Percentiles rank a stretch among this genome's conserved stretches.
Conservation (phyloP, 1,140 invertebrate genomes). For the Eubasilissa regina region DNA sequence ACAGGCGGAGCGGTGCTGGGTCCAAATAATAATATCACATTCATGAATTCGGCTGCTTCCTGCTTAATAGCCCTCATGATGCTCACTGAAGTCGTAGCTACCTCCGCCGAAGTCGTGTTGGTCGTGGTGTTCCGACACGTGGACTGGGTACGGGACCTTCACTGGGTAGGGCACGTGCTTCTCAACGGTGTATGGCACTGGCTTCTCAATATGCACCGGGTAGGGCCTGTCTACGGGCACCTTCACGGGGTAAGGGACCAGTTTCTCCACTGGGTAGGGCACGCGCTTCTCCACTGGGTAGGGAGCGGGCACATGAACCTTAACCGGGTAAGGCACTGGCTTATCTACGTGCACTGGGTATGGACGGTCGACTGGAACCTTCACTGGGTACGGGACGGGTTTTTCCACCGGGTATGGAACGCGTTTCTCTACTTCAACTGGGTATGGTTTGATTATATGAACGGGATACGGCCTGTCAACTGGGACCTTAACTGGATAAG, state of each 20-base stretch:
- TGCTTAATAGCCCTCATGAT: slow-evolving; percentile 57
- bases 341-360: slow-evolving; percentile 75
- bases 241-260: slow-evolving; percentile 75
- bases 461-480: slow-evolving; percentile 84
- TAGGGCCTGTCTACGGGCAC: slow-evolving; percentile 75
- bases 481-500: slow-evolving; percentile 78
- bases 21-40: slow-evolving; percentile 57
- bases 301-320: slow-evolving; percentile 71
- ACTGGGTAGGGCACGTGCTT: slow-evolving; percentile 76
- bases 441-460: slow-evolving; percentile 78
- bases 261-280: slow-evolving; percentile 75
- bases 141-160: slow-evolving; percentile 74
- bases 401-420: slow-evolving; percentile 81
- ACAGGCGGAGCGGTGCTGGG: slow-evolving; percentile 27
- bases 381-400: slow-evolving; percentile 76
- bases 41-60: slow-evolving; percentile 48
- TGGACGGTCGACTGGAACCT: slow-evolving; percentile 75
- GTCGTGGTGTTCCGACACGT: slow-evolving; percentile 68
- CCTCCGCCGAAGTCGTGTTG: slow-evolving; percentile 49
- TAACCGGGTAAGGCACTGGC: slow-evolving; percentile 73
- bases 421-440: slow-evolving; percentile 78
- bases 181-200: slow-evolving; percentile 73
- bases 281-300: slow-evolving; percentile 74
- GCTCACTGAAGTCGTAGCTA: slow-evolving; percentile 44
- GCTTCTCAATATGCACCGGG: slow-evolving; percentile 75